These are phyloP conservation scores for Leptura quadrifasciata DNA, from an alignment of 2,888 invertebrate species.

Conservation along the genomic window DNA sequence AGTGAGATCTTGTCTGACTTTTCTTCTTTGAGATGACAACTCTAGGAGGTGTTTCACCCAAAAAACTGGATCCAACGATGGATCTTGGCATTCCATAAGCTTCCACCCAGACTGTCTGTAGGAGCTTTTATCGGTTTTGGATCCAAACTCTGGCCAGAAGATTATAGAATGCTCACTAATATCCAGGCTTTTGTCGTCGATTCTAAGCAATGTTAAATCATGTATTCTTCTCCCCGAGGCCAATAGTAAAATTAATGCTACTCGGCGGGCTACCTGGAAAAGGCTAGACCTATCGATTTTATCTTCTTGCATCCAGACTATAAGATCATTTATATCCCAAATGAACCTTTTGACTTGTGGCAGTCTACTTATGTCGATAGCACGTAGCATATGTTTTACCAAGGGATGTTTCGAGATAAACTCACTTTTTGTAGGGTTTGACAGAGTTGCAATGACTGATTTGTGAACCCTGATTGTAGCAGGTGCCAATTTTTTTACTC, in stretches of 20 bases:
- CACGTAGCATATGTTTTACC: constrained; percentile 53
- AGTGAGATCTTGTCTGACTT: background rate
- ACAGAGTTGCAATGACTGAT: constrained; percentile 57
- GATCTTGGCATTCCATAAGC: constrained; percentile 30
- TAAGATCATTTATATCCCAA: constrained; percentile 38
- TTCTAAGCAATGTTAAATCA: constrained; percentile 55
- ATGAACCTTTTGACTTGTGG: constrained; percentile 35
- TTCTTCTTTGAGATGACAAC: constrained; percentile 35
- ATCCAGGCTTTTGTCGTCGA: background rate
- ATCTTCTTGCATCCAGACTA: constrained; percentile 18
- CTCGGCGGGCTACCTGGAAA: constrained; percentile 45
- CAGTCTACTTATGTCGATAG: constrained; percentile 43
- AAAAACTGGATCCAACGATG: constrained; percentile 40
- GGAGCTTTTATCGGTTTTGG: constrained; percentile 55
- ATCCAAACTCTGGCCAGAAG: constrained; percentile 59
- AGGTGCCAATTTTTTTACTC: constrained; percentile 48
- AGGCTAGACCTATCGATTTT: constrained; percentile 18
- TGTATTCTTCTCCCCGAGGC: constrained; percentile 56
- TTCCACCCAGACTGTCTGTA: constrained; percentile 52
- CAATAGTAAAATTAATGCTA: constrained; percentile 49
- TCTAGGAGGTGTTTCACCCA: constrained; percentile 42
- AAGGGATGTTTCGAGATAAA: constrained; percentile 44
- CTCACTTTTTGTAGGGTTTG: constrained; percentile 45
- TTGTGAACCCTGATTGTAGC: constrained; percentile 58
- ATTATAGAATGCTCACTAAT: constrained; percentile 40